These are phyloP conservation scores for Phylloscopus trochilus DNA, from an alignment of 2,113 vertebrate species.

Conservation along the genomic window DNA sequence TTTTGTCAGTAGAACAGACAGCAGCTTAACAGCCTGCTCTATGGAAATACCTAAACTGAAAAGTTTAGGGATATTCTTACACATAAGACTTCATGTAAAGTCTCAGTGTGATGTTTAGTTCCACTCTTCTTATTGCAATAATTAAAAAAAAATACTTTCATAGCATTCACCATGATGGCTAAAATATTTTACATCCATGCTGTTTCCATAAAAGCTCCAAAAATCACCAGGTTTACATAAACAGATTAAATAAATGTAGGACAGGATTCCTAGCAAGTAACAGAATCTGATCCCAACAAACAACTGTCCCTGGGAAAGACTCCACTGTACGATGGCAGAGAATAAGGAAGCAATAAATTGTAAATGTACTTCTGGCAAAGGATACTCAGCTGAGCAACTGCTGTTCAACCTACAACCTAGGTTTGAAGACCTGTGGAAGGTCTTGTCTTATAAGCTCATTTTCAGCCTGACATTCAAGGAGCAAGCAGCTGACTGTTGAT, in stretches of 20 bases:
- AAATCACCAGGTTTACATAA: background rate
- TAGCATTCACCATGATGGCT: background rate
- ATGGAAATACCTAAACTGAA: background rate
- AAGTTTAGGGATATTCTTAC: background rate
- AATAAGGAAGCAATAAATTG: background rate
- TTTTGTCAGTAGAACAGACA: background rate
- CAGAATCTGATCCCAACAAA: background rate
- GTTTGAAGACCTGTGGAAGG: background rate
- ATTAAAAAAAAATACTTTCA: background rate
- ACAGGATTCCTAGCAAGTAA: background rate
- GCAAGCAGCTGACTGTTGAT: background rate
- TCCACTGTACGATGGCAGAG: background rate
- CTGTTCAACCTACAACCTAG: background rate
- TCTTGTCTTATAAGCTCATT: background rate
- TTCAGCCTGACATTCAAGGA: background rate
- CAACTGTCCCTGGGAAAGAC: background rate
- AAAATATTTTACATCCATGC: background rate
- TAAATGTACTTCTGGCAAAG: background rate
- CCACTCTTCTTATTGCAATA: background rate
- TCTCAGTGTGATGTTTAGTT: background rate
- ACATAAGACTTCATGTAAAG: accelerated
- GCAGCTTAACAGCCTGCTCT: background rate
- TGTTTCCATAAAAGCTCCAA: background rate
- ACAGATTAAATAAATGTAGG: background rate
- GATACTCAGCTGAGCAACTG: background rate